Evolutionary conservation across 2,113 vertebrate species (phyloP).

Genomic region (Solea senegalensis): DNA sequence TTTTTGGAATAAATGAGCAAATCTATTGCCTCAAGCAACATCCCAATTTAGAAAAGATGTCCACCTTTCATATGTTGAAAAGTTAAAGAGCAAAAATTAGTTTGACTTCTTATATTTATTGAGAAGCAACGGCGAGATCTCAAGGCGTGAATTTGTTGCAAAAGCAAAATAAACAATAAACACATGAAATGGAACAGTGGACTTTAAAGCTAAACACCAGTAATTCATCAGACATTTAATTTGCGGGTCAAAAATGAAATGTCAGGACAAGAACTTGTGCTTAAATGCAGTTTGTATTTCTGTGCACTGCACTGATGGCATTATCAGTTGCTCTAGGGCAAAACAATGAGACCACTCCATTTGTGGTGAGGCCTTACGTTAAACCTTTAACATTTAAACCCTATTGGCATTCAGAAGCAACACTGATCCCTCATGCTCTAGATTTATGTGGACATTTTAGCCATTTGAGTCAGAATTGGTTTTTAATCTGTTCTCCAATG

Average conservation of each 20-base stretch:
- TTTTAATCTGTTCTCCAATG: background rate
- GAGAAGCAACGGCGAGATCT: background rate
- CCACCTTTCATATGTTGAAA: slow-evolving; percentile 47
- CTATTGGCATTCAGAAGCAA: slow-evolving; percentile 29
- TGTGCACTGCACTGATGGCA: background rate
- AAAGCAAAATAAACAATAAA: no score
- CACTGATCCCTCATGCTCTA: background rate
- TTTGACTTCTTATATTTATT: slow-evolving; percentile 14
- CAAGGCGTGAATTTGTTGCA: no score
- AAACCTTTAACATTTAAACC: slow-evolving; percentile 38
- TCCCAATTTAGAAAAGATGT: slow-evolving; percentile 43
- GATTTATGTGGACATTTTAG: slow-evolving; percentile 1
- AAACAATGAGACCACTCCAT: slow-evolving; percentile 5
- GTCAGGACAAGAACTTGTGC: slow-evolving; percentile 18
- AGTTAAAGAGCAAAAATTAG: slow-evolving; percentile 16
- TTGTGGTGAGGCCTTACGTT: slow-evolving; percentile 8
- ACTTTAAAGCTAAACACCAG: background rate
- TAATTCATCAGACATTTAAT: slow-evolving; percentile 27
- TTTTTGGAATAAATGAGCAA: slow-evolving; percentile 51
- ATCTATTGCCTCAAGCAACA: slow-evolving; percentile 34
- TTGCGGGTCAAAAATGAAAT: slow-evolving; percentile 18
- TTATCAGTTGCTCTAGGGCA: slow-evolving; percentile 28
- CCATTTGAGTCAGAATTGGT: background rate
- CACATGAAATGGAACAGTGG: no score
- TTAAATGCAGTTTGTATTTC: slow-evolving; percentile 42